phyloP scores from a whole-genome alignment of 2,113 vertebrate genomes.

The Caloenas nicobarica region DNA sequence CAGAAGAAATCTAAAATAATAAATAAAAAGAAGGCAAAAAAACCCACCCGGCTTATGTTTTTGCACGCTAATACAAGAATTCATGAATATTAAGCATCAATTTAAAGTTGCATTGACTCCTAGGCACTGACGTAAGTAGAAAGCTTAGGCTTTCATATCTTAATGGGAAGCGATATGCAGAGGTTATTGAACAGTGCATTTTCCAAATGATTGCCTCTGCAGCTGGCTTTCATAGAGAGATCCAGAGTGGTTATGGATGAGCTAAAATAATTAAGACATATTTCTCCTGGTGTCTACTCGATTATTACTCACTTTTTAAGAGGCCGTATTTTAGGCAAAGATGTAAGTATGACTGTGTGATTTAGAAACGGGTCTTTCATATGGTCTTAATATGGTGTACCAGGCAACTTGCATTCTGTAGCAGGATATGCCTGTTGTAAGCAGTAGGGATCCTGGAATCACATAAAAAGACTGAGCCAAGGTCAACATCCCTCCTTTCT shows the following conservation, averaged over 20 bases:
- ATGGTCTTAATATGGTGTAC: not conserved
- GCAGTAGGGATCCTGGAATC: not conserved
- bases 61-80: conserved; percentile 67
- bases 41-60: conserved; percentile 53
- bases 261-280: conserved; percentile 66
- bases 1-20: conserved; percentile 47
- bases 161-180: conserved; percentile 3
- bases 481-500: not conserved
- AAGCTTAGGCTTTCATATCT: conserved; percentile 51
- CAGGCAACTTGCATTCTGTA: not conserved
- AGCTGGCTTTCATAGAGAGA: conserved; percentile 64
- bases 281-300: conserved; percentile 34
- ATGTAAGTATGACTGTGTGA: not conserved
- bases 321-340: conserved; percentile 40
- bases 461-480: not conserved
- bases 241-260: conserved; percentile 58
- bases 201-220: conserved; percentile 67
- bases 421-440: not conserved
- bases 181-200: conserved; percentile 27
- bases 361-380: conserved; percentile 1
- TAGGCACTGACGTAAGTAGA: conserved; percentile 1
- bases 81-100: conserved; percentile 66
- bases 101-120: conserved; percentile 58
- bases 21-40: not conserved
- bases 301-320: conserved; percentile 54